These are phyloP conservation scores for Pyrrhosoma nymphula DNA, from an alignment of 2,888 invertebrate species.

Conservation along the genomic window DNA sequence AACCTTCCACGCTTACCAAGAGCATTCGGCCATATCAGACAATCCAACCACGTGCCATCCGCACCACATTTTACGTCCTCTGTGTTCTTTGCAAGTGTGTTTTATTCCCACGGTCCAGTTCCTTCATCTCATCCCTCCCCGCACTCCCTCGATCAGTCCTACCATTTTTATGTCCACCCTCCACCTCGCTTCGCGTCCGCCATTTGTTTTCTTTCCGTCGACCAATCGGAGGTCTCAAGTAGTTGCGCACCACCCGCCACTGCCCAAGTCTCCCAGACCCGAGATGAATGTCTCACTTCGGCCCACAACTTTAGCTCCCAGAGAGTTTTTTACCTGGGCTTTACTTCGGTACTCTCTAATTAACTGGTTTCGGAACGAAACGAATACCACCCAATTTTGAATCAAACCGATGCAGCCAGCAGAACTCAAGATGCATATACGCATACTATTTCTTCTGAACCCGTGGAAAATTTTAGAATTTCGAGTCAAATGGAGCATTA, in stretches of 20 bases:
- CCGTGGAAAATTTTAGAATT: too few relatives aligned
- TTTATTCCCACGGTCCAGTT: neutral
- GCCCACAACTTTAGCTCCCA: too few relatives aligned
- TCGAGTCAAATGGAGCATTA: too few relatives aligned
- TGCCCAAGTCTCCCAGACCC: neutral
- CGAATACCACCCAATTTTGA: too few relatives aligned
- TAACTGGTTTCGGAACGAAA: too few relatives aligned
- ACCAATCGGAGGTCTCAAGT: neutral
- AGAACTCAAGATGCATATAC: too few relatives aligned
- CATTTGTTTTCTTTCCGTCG: neutral
- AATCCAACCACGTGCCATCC: conserved; percentile 28
- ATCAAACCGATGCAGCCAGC: too few relatives aligned
- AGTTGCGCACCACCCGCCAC: neutral
- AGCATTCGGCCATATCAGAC: neutral
- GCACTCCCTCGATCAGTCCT: neutral
- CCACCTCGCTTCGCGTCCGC: neutral
- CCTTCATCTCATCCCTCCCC: neutral
- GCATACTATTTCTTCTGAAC: too few relatives aligned
- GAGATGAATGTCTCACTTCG: too few relatives aligned
- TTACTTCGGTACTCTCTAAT: too few relatives aligned
- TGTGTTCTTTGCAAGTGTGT: neutral
- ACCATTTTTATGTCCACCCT: neutral
- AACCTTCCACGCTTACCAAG: neutral
- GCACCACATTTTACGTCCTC: neutral
- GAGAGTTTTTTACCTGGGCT: too few relatives aligned